These are phyloP conservation scores for Meteorus cinctellus DNA, from an alignment of 2,888 invertebrate species.

Conservation along the genomic window DNA sequence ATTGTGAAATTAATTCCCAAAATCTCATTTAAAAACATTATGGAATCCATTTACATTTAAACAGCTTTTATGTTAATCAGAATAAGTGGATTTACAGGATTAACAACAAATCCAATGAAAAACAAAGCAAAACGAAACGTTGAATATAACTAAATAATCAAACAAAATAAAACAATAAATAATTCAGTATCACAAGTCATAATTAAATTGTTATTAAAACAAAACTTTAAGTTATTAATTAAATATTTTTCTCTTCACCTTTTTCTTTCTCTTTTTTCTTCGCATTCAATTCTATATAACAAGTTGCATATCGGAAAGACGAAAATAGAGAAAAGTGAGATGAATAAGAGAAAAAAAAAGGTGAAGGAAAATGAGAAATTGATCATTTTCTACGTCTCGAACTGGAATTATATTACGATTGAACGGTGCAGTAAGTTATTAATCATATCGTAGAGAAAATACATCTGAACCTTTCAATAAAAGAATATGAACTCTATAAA, in stretches of 20 bases:
- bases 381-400: not conserved
- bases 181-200: not conserved
- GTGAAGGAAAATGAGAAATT: not conserved
- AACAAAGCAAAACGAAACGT: too few relatives aligned
- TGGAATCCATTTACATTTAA: too few relatives aligned
- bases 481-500: not conserved
- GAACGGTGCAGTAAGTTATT: not conserved
- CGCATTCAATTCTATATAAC: not conserved
- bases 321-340: not conserved
- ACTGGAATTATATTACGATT: not conserved
- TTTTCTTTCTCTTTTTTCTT: not conserved
- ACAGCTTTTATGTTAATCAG: too few relatives aligned
- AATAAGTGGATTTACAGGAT: too few relatives aligned
- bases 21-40: too few relatives aligned
- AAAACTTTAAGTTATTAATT: not conserved
- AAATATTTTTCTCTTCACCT: not conserved
- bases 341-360: not conserved
- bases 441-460: not conserved
- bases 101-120: too few relatives aligned
- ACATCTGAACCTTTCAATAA: not conserved
- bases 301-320: not conserved
- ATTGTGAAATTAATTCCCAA: too few relatives aligned
- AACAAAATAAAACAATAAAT: too few relatives aligned
- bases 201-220: not conserved
- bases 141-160: too few relatives aligned